Evolutionary conservation across 2,797 vertebrate species (phyloP), one percentile per base, ranked within the genome.

Genomic region (Hyperoplus lanceolatus): DNA sequence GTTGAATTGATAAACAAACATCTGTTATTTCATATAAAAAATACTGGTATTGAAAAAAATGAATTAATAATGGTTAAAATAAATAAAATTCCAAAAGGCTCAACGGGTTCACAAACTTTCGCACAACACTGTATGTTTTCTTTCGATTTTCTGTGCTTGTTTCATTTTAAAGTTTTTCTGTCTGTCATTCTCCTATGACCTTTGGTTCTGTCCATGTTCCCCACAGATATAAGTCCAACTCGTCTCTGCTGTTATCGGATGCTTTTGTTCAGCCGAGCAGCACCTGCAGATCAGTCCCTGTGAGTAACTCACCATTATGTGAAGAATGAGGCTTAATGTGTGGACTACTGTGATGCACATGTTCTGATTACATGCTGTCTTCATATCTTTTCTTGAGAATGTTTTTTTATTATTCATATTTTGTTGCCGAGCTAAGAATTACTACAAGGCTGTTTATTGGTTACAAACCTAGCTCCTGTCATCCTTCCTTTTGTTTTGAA

Each of bases 201-300:
- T 39, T 1, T 49, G n/a, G 3, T 29, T 77, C 62, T 84, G 41
- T 75, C 43, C 5, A 3, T 48, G 21, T 70, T 59, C 13, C 21
- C 70, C 54, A 29, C 93, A 99, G 98, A 91, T 97, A 96, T 92
- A 98, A 97, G 92, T 96, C 97, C 90, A 99, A 97, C 93, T 96
- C 97, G 67, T 96, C 97, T 80, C 97, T 99, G 72, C 94, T 99
- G 91, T 94, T 99, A 74, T 96, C 97, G 57, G 98, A 99, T 16
- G 97, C 98, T 88, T 94, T 96, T 86, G 98, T 99, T 89, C 97
- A 99, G 90, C 96, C 97, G 87, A 95, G 93, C 90, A 96, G 90
- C 93, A 94, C 93, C 89, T 96, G 95, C 86, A 98, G 97, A 97
- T 94, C 97, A 72, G 96, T 97, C 93, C 95, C 97, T 83, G 98